A percentile compares a stretch with the other conserved stretches of the same genome.
Conservation (phyloP, 2,113 vertebrate genomes). For the Bolborhynchus lineola region DNA sequence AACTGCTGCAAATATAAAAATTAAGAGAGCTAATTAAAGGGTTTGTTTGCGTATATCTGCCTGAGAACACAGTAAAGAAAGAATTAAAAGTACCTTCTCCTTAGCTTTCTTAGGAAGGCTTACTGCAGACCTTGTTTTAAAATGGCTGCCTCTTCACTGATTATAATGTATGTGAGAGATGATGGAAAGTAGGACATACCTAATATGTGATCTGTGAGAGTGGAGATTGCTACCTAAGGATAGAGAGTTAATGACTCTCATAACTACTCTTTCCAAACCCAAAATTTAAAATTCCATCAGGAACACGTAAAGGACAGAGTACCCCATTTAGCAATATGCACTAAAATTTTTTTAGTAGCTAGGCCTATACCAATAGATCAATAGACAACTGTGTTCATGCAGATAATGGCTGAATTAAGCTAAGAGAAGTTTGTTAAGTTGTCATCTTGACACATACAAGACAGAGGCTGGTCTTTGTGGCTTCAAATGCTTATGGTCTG, state of each 20-base stretch:
- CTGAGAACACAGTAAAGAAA: not conserved
- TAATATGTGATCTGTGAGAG: not conserved
- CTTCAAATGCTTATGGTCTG: not conserved
- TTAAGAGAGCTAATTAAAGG: conserved; percentile 5
- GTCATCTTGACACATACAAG: not conserved
- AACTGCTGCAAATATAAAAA: not conserved
- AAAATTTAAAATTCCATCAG: not conserved
- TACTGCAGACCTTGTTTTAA: not conserved
- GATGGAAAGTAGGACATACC: not conserved
- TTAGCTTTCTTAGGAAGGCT: not conserved
- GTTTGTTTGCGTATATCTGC: not conserved
- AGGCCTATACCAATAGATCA: not conserved
- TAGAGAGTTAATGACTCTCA: not conserved
- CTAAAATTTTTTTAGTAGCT: not conserved
- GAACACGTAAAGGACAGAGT: not conserved
- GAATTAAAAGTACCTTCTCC: not conserved
- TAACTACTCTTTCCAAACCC: not conserved
- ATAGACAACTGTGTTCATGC: not conserved
- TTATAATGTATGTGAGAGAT: not conserved
- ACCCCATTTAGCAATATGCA: not conserved
- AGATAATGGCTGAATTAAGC: not conserved
- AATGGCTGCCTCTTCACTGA: not conserved
- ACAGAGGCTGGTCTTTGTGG: not conserved
- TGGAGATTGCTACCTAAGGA: not conserved
- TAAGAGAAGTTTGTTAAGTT: not conserved